Evolutionary conservation across 2,888 invertebrate genomes (phyloP).

Genomic region (Eilema depressum): DNA sequence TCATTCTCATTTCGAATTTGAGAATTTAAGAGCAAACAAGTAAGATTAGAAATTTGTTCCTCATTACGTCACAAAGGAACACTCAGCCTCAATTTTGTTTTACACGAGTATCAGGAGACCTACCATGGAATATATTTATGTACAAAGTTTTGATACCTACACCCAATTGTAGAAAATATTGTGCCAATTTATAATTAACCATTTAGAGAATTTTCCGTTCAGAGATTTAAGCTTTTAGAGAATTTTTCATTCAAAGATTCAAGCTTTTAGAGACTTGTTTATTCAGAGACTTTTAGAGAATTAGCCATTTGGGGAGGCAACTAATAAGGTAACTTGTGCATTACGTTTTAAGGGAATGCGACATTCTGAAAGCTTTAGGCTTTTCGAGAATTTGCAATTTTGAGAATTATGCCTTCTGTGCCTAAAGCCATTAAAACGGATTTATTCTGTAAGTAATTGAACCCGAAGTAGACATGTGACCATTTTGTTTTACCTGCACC

Average conservation of each 20-base stretch:
- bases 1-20: not conserved
- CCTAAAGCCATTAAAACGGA: not conserved
- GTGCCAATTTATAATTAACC: not conserved
- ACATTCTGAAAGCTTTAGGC: too few species aligned
- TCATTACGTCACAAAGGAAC: slow-evolving; percentile 1
- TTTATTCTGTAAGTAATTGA: not conserved
- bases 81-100: not conserved
- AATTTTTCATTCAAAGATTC: too few species aligned
- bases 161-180: too few species aligned
- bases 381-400: not conserved
- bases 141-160: not conserved
- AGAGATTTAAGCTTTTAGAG: not conserved
- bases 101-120: slow-evolving; percentile 6
- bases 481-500: not conserved
- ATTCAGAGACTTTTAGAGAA: too few species aligned
- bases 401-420: too few species aligned
- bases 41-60: not conserved
- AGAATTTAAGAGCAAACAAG: not conserved
- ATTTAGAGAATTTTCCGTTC: not conserved
- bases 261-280: too few species aligned
- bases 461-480: not conserved
- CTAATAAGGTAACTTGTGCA: too few species aligned
- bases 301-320: too few species aligned
- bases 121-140: too few species aligned
- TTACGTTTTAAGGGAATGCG: too few species aligned